A percentile compares a stretch with the other conserved stretches of the same genome.
phyloP scores from a whole-genome alignment of 2,888 invertebrate genomes.

The Xanthostigma xanthostigma region DNA sequence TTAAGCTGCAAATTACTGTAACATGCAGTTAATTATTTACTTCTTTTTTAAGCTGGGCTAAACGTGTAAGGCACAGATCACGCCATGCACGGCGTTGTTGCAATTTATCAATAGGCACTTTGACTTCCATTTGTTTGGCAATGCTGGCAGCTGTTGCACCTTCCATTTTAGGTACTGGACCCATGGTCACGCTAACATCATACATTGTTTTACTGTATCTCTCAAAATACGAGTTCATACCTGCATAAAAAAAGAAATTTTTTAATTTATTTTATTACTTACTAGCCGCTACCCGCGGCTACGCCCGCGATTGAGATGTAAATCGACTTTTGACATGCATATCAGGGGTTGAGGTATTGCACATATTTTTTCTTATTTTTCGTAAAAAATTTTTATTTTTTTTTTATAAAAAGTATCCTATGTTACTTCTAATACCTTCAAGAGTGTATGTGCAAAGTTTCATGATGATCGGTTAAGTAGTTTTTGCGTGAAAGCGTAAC shows the following conservation, averaged over 20 bases:
- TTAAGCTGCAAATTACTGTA: too few relatives aligned
- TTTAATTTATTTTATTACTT: neutral
- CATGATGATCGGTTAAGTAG: too few relatives aligned
- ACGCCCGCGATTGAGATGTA: too few relatives aligned
- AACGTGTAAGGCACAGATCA: constrained; percentile 64
- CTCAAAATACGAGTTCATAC: constrained; percentile 45
- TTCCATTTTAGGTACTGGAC: constrained; percentile 57
- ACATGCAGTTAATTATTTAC: constrained; percentile 29
- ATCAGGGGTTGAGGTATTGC: too few relatives aligned
- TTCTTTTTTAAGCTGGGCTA: constrained; percentile 65
- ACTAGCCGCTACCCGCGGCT: too few relatives aligned
- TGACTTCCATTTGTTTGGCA: constrained; percentile 53
- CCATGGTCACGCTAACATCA: constrained; percentile 55
- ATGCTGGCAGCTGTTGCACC: constrained; percentile 50
- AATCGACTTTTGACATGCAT: too few relatives aligned
- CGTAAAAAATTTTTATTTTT: too few relatives aligned
- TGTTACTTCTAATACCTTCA: too few relatives aligned
- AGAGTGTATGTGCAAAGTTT: too few relatives aligned
- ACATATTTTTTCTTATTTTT: too few relatives aligned
- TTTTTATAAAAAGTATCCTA: too few relatives aligned
- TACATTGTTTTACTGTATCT: constrained; percentile 43
- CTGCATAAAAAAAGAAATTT: constrained; percentile 20
- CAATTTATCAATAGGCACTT: constrained; percentile 60
- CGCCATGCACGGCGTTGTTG: constrained; percentile 66
- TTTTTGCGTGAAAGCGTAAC: too few relatives aligned